Evolutionary conservation across 2,113 vertebrate species (phyloP).

Genomic region (Phrynocephalus versicolor): DNA sequence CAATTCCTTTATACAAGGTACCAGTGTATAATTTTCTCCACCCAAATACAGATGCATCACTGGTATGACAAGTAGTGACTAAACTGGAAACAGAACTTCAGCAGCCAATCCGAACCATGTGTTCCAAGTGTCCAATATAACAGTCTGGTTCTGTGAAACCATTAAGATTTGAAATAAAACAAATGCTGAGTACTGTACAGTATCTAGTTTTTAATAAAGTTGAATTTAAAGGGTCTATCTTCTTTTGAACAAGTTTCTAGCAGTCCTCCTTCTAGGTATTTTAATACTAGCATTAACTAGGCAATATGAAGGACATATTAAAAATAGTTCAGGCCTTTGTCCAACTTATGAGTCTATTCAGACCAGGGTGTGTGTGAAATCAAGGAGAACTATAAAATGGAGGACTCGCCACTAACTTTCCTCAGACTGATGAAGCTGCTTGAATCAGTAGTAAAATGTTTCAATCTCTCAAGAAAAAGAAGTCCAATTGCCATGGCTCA

Average conservation of each 20-base stretch:
- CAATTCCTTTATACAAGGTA: too few species aligned
- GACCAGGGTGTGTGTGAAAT: too few species aligned
- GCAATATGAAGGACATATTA: not conserved
- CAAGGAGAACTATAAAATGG: too few species aligned
- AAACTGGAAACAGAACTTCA: not conserved
- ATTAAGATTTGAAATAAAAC: not conserved
- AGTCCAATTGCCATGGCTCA: too few species aligned
- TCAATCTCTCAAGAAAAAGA: too few species aligned
- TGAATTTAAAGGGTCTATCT: accelerated
- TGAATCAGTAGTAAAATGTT: too few species aligned
- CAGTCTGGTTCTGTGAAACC: not conserved
- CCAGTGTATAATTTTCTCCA: not conserved
- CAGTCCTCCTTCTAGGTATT: not conserved
- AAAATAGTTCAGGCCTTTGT: too few species aligned
- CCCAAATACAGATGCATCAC: not conserved
- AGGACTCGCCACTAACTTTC: too few species aligned
- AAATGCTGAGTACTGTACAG: accelerated
- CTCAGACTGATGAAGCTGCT: too few species aligned
- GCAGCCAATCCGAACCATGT: accelerated
- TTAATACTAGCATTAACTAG: not conserved
- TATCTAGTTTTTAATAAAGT: too few species aligned
- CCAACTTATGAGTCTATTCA: too few species aligned
- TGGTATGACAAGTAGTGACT: not conserved
- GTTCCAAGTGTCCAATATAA: accelerated
- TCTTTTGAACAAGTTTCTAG: not conserved